Evolutionary conservation across 2,888 invertebrate species (phyloP).

Genomic region (Philereme vetulata): DNA sequence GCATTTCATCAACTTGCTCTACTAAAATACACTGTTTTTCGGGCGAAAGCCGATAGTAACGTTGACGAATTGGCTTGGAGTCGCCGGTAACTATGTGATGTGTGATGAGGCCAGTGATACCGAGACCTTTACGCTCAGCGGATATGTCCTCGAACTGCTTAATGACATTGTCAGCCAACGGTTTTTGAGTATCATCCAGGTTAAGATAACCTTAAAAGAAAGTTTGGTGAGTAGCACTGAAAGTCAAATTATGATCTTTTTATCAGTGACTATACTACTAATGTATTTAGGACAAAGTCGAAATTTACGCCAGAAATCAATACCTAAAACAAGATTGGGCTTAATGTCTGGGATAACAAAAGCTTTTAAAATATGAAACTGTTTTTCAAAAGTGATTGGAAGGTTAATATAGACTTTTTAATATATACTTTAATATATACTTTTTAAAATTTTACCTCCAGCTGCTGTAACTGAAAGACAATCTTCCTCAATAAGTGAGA

Average conservation of each 20-base stretch:
- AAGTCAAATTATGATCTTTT: neutral
- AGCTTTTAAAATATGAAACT: constrained; percentile 3
- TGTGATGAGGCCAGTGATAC: neutral
- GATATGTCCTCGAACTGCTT: constrained; percentile 1
- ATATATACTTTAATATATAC: no score
- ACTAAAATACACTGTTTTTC: no score
- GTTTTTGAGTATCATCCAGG: neutral
- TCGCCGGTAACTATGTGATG: constrained; percentile 1
- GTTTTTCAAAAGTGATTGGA: constrained; percentile 4
- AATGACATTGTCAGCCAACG: neutral
- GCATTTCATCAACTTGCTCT: no score
- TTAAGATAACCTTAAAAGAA: neutral
- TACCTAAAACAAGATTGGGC: constrained; percentile 3
- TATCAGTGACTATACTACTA: neutral
- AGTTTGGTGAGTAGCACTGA: neutral
- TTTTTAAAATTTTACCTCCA: no score
- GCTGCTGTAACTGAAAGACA: constrained; percentile 1
- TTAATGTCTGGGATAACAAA: constrained; percentile 9
- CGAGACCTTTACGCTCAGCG: neutral
- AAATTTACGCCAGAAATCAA: constrained; percentile 7
- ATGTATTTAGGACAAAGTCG: constrained; percentile 2
- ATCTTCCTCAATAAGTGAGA: neutral
- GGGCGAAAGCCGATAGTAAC: constrained; percentile 2
- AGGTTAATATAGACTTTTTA: constrained; percentile 1
- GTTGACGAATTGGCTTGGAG: constrained; percentile 1